Evolutionary conservation across 2,888 invertebrate genomes (phyloP).

Genomic region (Barypeithes pellucidus): DNA sequence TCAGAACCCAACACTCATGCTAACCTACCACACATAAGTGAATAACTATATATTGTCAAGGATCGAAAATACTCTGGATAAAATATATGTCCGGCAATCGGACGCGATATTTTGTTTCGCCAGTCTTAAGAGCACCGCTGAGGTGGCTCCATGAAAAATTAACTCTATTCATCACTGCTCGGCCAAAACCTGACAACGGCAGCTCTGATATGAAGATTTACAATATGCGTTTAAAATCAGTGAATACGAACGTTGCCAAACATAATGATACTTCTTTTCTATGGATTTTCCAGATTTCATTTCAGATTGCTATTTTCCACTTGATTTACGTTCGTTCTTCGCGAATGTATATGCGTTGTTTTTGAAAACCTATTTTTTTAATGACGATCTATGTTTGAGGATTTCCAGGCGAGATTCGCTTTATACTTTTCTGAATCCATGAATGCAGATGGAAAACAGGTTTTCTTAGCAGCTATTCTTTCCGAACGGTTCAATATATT

Average conservation of each 20-base stretch:
- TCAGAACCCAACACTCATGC: too few relatives aligned
- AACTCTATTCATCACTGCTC: conserved; percentile 62
- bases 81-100: too few relatives aligned
- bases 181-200: conserved; percentile 56
- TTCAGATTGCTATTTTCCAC: conserved; percentile 22
- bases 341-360: not conserved
- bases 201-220: conserved; percentile 57
- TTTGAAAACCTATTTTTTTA: not conserved
- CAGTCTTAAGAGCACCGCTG: conserved; percentile 28
- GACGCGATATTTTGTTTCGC: conserved; percentile 37
- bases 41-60: too few relatives aligned
- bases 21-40: too few relatives aligned
- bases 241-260: conserved; percentile 52
- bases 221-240: conserved; percentile 56
- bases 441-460: too few relatives aligned
- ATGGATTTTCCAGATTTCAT: conserved; percentile 27
- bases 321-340: conserved; percentile 15
- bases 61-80: too few relatives aligned
- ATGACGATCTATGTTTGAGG: not conserved
- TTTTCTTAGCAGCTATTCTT: too few relatives aligned
- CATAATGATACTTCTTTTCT: conserved; percentile 52
- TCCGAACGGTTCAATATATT: too few relatives aligned
- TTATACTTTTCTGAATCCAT: too few relatives aligned
- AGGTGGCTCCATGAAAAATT: conserved; percentile 58
- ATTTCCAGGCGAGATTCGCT: not conserved